Conservation (phyloP, 2,113 vertebrate genomes). For the Muntiacus reevesi region DNA sequence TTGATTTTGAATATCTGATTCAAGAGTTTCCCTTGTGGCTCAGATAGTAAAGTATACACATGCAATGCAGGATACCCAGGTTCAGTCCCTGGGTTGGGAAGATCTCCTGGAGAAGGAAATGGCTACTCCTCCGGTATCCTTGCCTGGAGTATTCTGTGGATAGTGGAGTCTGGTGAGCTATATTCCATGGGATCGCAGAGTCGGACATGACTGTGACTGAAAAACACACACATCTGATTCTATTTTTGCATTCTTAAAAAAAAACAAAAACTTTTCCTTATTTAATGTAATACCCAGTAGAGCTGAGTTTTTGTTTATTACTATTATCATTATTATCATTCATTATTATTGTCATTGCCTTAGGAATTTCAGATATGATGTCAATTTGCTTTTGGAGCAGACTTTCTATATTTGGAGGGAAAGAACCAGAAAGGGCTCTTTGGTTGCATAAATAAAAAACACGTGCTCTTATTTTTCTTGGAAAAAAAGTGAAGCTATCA, state of each 20-base stretch:
- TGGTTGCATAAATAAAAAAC: constrained; percentile 51
- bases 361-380: not conserved
- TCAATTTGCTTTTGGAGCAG: not conserved
- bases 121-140: not conserved
- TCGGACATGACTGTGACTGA: not conserved
- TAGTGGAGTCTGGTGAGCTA: not conserved
- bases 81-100: not conserved
- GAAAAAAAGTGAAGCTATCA: constrained; percentile 46
- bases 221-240: not conserved
- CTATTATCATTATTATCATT: not conserved
- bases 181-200: not conserved
- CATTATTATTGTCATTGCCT: not conserved
- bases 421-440: constrained; percentile 12
- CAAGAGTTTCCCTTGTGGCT: not conserved
- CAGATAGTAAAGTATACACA: not conserved
- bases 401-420: constrained; percentile 8
- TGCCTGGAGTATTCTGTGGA: not conserved
- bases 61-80: not conserved
- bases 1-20: not conserved
- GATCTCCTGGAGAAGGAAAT: not conserved
- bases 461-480: constrained; percentile 54
- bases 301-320: not conserved
- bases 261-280: not conserved
- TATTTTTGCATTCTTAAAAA: not conserved
- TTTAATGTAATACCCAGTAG: not conserved